Percentiles rank a stretch among this genome's conserved stretches.
Evolutionary conservation across 2,888 invertebrate genomes (phyloP).

Genomic region (Slavum lentiscoides): DNA sequence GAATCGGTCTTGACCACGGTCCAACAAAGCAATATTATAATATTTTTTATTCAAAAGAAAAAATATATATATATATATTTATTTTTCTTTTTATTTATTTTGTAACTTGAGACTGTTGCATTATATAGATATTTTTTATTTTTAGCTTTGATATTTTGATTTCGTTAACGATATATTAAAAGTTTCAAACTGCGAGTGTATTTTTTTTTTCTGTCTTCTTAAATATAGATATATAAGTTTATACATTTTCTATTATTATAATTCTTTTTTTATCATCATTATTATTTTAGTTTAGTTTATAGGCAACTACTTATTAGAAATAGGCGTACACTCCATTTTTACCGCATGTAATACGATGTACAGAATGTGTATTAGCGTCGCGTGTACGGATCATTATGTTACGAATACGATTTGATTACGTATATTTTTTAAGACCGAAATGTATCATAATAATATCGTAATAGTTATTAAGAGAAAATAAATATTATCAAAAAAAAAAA

Average conservation of each 20-base stretch:
- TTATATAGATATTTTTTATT: slow-evolving; percentile 33
- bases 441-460: slow-evolving; percentile 19
- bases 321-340: slow-evolving; percentile 31
- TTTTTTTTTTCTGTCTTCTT: slow-evolving; percentile 7
- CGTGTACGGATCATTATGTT: not conserved
- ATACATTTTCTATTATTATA: slow-evolving; percentile 5
- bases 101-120: slow-evolving; percentile 47
- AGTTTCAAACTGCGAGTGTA: slow-evolving; percentile 17
- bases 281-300: not conserved
- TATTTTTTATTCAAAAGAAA: slow-evolving; percentile 24
- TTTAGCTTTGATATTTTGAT: slow-evolving; percentile 35
- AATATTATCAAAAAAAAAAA: slow-evolving; percentile 19
- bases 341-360: slow-evolving; percentile 32
- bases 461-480: slow-evolving; percentile 31
- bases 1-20: slow-evolving; percentile 7
- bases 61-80: not conserved
- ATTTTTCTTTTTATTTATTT: slow-evolving; percentile 45
- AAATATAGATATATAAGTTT: slow-evolving; percentile 12
- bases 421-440: slow-evolving; percentile 45
- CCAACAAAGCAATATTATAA: slow-evolving; percentile 43
- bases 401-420: slow-evolving; percentile 6
- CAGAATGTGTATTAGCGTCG: not conserved
- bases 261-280: slow-evolving; percentile 4
- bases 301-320: slow-evolving; percentile 38
- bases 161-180: not conserved